Evolutionary conservation across 2,797 vertebrate genomes (phyloP), one percentile per base, ranked within the genome.

Genomic region (Knipowitschia caucasica): DNA sequence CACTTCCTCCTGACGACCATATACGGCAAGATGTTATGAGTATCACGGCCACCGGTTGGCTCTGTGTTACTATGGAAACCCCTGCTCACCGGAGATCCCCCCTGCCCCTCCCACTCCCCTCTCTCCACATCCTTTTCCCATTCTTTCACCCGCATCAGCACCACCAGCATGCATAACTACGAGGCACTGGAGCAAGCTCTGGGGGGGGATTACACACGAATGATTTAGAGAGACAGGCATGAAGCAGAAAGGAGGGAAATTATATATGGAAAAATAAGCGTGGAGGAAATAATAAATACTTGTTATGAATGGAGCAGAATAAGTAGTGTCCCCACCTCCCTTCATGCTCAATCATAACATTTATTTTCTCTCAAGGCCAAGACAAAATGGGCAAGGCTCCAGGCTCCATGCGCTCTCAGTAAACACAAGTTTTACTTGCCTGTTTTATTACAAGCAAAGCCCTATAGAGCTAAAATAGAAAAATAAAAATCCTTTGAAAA

Each of bases 1-100:
- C 57, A 70, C 78, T 80, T 84, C 73, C 84, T 78, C 57, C 69
- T 69, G 42, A 69, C 55, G 56, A 62, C 80, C 80, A 75, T 77
- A 77, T 80, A 81, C 67, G 77, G 78, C 53, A 59, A 80, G 68
- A 57, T 4, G 38, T 35, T 77, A 73, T 31, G 26, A 71, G 69
- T 75, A 64, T 68, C 3, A 4, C 75, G 45, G 71, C 62, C 54
- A 66, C 74, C 73, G 79, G 83, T 80, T 82, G 79, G 85, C 60
- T 86, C 75, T 18, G 60, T 72, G 86, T 89, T 84, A 72, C 84
- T 73, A 81, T 82, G 84, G 71, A 65, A 85, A 89, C 81, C 73
- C 11, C 55, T 64, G 64, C 75, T 83, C 74, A 77, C 70, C 34
- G 51, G 69, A 75, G 65, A 54, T 38, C 35, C 62, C 64, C 35